Evolutionary conservation across 2,113 vertebrate genomes (phyloP).

Genomic region (Actinemys pallida): DNA sequence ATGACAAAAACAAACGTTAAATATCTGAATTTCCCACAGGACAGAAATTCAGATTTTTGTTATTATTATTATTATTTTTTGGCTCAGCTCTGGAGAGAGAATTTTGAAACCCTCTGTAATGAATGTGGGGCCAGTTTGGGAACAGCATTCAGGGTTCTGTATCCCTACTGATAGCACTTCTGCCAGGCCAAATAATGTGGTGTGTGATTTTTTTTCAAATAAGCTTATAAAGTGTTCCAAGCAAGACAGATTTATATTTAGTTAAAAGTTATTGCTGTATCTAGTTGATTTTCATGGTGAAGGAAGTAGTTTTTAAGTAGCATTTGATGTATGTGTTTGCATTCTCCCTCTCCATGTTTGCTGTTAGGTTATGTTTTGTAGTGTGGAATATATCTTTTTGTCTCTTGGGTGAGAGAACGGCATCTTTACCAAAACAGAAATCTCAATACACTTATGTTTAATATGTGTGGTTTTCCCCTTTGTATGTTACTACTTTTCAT

Average conservation of each 20-base stretch:
- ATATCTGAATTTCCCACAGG: background rate
- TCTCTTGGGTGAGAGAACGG: constrained; percentile 32
- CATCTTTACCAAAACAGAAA: constrained; percentile 40
- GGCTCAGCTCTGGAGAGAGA: background rate
- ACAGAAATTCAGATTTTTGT: background rate
- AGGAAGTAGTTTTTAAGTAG: background rate
- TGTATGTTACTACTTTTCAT: background rate
- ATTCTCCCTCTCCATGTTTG: background rate
- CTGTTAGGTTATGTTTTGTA: constrained; percentile 34
- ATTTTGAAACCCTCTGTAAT: background rate
- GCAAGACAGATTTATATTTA: background rate
- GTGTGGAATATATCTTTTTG: constrained; percentile 41
- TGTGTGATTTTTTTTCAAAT: background rate
- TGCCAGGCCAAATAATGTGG: background rate
- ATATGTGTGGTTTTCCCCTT: no score
- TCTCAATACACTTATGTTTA: background rate
- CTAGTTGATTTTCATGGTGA: background rate
- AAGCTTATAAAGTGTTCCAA: background rate
- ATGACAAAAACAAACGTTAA: background rate
- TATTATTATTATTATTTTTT: background rate
- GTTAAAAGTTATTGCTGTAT: background rate
- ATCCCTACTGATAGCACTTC: background rate
- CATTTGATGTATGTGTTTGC: background rate
- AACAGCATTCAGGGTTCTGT: background rate
- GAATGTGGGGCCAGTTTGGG: background rate